Evolutionary conservation across 35 echinoderm and acorn worm species (phyloP).

Genomic region (Amphiura filiformis): DNA sequence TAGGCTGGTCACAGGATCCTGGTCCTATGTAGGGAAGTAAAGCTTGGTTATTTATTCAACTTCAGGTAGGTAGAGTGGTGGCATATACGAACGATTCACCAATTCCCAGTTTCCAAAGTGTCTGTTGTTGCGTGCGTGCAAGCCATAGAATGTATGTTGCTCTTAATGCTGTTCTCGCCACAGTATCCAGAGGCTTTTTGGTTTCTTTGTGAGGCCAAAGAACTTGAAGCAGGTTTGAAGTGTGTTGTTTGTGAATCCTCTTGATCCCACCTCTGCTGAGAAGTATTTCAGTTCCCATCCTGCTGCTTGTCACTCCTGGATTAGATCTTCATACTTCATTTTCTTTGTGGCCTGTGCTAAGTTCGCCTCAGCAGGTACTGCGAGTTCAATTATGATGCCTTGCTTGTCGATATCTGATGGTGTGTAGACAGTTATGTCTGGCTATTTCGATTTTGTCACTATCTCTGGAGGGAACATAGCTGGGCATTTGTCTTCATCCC

Average conservation of each 20-base stretch:
- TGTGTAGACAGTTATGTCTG: not conserved
- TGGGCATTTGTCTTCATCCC: no score
- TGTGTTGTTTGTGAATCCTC: not conserved
- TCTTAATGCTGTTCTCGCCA: not conserved
- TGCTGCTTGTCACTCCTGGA: not conserved
- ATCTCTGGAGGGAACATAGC: no score
- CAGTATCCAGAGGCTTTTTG: not conserved
- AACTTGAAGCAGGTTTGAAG: not conserved
- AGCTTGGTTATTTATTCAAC: no score
- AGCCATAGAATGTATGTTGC: not conserved
- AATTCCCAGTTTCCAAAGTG: conserved; percentile 1
- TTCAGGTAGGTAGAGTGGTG: no score
- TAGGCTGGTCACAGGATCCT: no score
- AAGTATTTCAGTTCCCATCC: not conserved
- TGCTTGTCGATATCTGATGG: conserved; percentile 8
- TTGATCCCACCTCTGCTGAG: not conserved
- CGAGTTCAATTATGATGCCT: not conserved
- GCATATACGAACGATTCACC: not conserved
- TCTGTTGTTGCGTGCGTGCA: not conserved
- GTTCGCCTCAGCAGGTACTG: not conserved
- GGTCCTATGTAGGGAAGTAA: no score
- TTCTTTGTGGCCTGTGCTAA: not conserved
- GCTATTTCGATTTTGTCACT: not conserved
- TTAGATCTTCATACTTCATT: not conserved
- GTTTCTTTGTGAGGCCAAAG: not conserved